Percentiles rank a stretch among this genome's conserved stretches.
Conservation (phyloP, 2,797 vertebrate species). For the Melanotaenia nigrans region DNA sequence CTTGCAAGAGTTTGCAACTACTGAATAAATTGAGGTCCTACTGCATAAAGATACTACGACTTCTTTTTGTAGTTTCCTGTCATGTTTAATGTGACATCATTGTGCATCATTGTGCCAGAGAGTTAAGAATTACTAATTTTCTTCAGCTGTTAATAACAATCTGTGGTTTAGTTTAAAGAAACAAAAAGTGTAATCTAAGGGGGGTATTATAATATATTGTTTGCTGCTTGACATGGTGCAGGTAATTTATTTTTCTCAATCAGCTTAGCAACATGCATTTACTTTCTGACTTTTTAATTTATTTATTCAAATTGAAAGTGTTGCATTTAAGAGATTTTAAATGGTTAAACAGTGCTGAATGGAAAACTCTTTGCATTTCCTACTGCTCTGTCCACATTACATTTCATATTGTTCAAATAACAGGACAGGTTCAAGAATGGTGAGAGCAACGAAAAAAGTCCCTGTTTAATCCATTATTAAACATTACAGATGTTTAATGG, state of each 20-base stretch:
- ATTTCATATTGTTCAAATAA: not conserved
- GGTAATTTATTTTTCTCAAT: slow-evolving; percentile 62
- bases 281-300: slow-evolving; percentile 13
- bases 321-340: slow-evolving; percentile 15
- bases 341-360: slow-evolving; percentile 4
- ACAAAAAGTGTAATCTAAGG: slow-evolving; percentile 35
- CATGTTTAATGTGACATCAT: too few relatives aligned
- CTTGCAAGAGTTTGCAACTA: too few relatives aligned
- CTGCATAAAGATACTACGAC: too few relatives aligned
- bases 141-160: slow-evolving; percentile 61
- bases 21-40: too few relatives aligned
- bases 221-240: slow-evolving; percentile 46
- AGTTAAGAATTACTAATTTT: slow-evolving; percentile 52
- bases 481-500: not conserved
- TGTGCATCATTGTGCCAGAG: slow-evolving; percentile 40
- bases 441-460: not conserved
- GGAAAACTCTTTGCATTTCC: not conserved
- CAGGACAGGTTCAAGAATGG: not conserved
- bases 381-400: not conserved
- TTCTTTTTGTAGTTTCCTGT: too few relatives aligned
- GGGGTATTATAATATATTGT: slow-evolving; percentile 56
- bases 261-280: slow-evolving; percentile 32
- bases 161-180: slow-evolving; percentile 55
- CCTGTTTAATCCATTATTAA: slow-evolving; percentile 1
- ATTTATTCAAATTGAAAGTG: slow-evolving; percentile 41